Evolutionary conservation across 2,888 invertebrate species (phyloP).

Genomic region (Tetropium fuscum): DNA sequence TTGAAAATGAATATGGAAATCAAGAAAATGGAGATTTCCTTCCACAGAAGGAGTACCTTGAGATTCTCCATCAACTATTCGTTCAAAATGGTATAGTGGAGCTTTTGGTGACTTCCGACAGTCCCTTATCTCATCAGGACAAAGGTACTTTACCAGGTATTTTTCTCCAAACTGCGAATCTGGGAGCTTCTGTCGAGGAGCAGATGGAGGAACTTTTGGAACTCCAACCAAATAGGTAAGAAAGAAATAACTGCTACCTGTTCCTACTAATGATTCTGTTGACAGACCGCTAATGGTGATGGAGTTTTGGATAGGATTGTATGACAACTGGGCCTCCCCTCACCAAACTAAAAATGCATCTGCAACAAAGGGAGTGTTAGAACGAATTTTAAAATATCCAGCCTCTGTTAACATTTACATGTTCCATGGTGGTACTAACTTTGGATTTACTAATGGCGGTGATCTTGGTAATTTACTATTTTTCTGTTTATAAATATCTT

Average conservation of each 20-base stretch:
- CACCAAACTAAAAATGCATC: constrained; percentile 49
- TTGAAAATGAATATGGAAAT: constrained; percentile 77
- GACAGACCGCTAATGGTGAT: constrained; percentile 68
- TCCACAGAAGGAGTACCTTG: constrained; percentile 63
- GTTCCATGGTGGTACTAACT: constrained; percentile 91
- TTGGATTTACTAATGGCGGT: constrained; percentile 70
- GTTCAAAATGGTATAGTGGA: constrained; percentile 62
- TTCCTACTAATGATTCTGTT: too few species aligned
- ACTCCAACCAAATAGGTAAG: constrained; percentile 38
- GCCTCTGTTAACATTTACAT: constrained; percentile 85
- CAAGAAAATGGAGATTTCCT: constrained; percentile 27
- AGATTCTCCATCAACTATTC: constrained; percentile 61
- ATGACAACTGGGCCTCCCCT: constrained; percentile 69
- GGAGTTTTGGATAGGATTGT: constrained; percentile 75
- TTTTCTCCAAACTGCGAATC: constrained; percentile 39
- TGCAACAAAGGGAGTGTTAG: constrained; percentile 43
- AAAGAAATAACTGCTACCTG: too few species aligned
- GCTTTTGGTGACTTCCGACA: constrained; percentile 66
- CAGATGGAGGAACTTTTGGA: constrained; percentile 36
- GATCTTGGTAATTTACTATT: constrained; percentile 41
- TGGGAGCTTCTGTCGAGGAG: constrained; percentile 32
- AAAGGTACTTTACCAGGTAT: constrained; percentile 6
- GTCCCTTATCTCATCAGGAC: neutral
- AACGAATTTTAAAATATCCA: constrained; percentile 52
- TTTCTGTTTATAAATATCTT: too few species aligned